Base-by-base conservation (phyloP, 2,888 invertebrate genomes). In the Lydus trimaculatus region DNA sequence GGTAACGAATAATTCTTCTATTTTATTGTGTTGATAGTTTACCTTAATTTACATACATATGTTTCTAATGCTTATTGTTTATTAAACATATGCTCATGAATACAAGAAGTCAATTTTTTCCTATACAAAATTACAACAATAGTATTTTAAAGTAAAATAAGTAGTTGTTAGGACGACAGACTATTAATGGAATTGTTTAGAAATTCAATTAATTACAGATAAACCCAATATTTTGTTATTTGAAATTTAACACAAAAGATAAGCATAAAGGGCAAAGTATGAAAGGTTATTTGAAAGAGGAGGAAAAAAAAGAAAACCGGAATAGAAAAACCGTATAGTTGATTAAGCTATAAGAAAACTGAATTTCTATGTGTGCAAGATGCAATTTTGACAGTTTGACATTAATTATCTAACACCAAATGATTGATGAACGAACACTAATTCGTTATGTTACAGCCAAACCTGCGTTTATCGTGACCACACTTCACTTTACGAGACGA, bases 91-190 rank as follows among this genome's bases (percentile, higher is more conserved):
- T n/a, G n/a, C n/a, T n/a, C n/a, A n/a, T n/a, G 15, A 36, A 36
- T 36, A 36, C 4, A 36, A 36, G 36, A 36, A 36, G 36, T 36
- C 13, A 11, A 13, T 36, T 15, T 36, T 36, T 36, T 13, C 36
- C 13, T 43, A 43, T 8, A 17, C 6, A 33, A 17, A 43, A 43
- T n/a, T 8, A 43, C 6, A 17, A 43, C 43, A 43, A 43, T 43
- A 17, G 43, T 43, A 43, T 43, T 43, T 43, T 43, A 43, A 43
- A 43, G 43, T 43, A 43, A 43, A 43, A 43, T 43, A 43, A 43
- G 43, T 13, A 17, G 43, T 43, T 43, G 43, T 43, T 13, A 43
- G 7, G 11, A 17, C 0, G 11, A 28, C 28, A 28, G 28, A 28
- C 28, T n/a, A 43, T 17, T n/a, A n/a, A n/a, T n/a, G n/a, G 13